A percentile compares a stretch with the other conserved stretches of the same genome.
Conservation (phyloP, 2,113 vertebrate genomes). For the Craseonycteris thonglongyai region DNA sequence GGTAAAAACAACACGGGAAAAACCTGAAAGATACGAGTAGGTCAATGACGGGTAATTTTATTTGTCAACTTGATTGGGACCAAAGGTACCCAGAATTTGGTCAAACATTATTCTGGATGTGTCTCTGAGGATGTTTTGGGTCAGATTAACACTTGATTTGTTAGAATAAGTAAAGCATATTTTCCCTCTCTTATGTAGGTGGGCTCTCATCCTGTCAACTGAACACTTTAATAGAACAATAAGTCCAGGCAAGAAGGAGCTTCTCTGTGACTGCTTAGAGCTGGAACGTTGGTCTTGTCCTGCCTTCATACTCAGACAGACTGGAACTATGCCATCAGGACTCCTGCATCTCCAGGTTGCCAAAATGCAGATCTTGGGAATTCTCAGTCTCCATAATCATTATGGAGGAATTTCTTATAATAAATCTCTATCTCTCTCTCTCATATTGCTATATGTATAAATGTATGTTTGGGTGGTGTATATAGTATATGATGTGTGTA, state of each 20-base stretch:
- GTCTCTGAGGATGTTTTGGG: neutral
- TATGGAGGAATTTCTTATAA: neutral
- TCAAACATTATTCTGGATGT: neutral
- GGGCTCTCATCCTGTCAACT: neutral
- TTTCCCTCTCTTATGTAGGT: neutral
- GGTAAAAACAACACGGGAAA: neutral
- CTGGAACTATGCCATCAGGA: neutral
- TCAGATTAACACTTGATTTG: neutral
- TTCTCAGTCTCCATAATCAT: neutral
- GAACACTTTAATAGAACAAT: neutral
- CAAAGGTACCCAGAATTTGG: neutral
- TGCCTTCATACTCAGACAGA: no score
- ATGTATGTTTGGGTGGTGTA: no score
- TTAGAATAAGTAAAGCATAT: neutral
- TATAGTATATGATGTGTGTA: no score
- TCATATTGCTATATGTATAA: no score
- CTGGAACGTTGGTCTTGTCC: neutral
- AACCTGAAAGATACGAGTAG: neutral
- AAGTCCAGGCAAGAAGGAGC: rapidly evolving
- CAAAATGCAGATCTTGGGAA: neutral
- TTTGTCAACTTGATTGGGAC: neutral
- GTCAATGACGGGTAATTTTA: neutral
- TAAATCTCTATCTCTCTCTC: neutral
- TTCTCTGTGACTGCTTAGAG: neutral
- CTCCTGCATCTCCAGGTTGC: neutral